Evolutionary conservation across 2,888 invertebrate species (phyloP), one percentile per base, ranked within the genome.

Genomic region (Oasisia sp.): DNA sequence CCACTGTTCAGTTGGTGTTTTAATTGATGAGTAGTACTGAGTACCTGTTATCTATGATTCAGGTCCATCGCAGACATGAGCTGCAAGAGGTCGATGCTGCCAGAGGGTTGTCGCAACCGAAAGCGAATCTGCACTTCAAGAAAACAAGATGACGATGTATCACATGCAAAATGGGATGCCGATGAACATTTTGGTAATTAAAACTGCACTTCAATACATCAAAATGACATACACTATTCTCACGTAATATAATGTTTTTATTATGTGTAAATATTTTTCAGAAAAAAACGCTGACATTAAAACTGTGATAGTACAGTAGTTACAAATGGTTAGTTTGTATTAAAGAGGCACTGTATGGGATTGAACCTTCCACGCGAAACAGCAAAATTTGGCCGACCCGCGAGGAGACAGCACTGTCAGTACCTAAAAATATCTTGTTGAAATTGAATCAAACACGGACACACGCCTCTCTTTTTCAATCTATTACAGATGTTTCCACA

Each of bases 71-170:
- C 32, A 74, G 89, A 91, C 89, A 95, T 95, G 95, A 95, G 95
- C 94, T 94, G 95, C 27, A 95, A 95, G 91, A 93, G 95, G 92
- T 93, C 94, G 4, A 92, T 94, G 91, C 89, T 95, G 56, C 94
- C 95, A 89, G 95, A 95, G 89, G 93, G 95, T 11, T 95, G 94
- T 92, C 94, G 94, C 92, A 93, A 93, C 89, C 94, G 94, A 93
- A 94, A 94, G 92, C 92, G 94, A 90, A 44, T 93, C 19, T 94
- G 94, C 92, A 50, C 92, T 44, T 93, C 93, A 2, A 92, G 93
- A 44, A 92, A 90, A 74, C 7, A 19, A 4, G 90, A 91, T 74
- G 89, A 32, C n/a, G 90, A 92, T 44, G 92, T 91, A 32, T n/a
- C 91, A 0, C 92, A 90, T 45, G 91, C 92, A 19, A 90, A 89